Conservation (phyloP, 2,113 vertebrate genomes). For the Morone chrysops region DNA sequence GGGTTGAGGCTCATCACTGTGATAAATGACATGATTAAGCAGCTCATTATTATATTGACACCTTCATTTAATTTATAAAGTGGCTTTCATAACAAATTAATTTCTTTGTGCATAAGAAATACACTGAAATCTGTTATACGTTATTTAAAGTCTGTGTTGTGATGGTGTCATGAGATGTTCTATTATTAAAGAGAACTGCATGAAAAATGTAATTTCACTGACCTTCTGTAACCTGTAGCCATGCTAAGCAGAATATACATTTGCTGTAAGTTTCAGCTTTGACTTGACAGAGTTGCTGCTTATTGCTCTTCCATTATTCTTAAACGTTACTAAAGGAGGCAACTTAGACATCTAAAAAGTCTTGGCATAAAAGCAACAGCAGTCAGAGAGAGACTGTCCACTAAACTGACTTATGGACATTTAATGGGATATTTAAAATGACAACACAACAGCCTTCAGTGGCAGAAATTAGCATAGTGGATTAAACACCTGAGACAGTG, state of each 20-base stretch:
- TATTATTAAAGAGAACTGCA: background rate
- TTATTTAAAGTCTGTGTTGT: background rate
- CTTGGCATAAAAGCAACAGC: background rate
- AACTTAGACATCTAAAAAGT: background rate
- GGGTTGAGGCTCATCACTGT: background rate
- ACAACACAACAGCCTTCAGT: background rate
- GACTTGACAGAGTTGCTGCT: background rate
- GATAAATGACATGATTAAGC: constrained; percentile 1
- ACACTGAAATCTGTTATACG: background rate
- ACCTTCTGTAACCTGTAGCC: background rate
- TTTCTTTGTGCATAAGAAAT: background rate
- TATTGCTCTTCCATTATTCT: background rate
- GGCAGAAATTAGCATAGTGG: background rate
- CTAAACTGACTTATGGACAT: background rate
- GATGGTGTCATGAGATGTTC: background rate
- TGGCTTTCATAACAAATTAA: background rate
- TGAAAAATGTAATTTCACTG: constrained; percentile 4
- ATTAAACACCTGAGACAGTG: background rate
- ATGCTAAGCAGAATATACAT: constrained; percentile 2
- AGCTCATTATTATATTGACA: background rate
- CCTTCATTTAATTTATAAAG: background rate
- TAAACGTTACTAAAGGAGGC: constrained; percentile 9
- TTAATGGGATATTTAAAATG: background rate
- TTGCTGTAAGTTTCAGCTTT: background rate
- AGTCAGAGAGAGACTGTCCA: constrained; percentile 1